Conservation (phyloP, 2,797 vertebrate genomes). For the Myotis daubentonii region DNA sequence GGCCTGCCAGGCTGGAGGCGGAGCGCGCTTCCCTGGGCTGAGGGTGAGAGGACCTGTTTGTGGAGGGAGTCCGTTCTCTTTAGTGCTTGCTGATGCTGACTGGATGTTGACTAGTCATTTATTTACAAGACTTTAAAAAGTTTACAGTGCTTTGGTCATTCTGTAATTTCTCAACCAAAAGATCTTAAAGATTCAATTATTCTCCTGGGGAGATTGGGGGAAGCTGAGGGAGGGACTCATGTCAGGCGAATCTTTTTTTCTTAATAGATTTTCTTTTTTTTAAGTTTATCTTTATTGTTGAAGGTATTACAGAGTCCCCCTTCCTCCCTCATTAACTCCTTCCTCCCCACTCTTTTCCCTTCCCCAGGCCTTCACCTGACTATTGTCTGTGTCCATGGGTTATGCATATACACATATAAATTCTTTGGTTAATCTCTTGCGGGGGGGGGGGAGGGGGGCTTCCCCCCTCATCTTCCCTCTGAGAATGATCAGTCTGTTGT, state of each 20-base stretch:
- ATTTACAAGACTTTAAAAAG: not conserved
- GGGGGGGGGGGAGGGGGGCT: too few relatives aligned
- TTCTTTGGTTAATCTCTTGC: too few relatives aligned
- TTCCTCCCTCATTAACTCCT: too few relatives aligned
- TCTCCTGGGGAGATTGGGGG: not conserved
- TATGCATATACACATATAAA: too few relatives aligned
- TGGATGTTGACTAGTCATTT: not conserved
- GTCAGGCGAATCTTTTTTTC: not conserved
- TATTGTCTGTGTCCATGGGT: too few relatives aligned
- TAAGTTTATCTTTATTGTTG: too few relatives aligned
- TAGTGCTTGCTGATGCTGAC: accelerated
- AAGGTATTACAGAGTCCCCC: too few relatives aligned
- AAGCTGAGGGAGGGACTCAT: not conserved
- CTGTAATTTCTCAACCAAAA: conserved; percentile 5
- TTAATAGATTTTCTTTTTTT: not conserved
- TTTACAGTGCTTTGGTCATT: not conserved
- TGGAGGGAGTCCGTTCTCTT: accelerated
- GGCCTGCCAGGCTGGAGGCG: not conserved
- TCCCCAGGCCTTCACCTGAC: too few relatives aligned
- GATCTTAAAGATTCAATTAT: not conserved
- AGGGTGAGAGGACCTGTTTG: accelerated
- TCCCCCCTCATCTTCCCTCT: too few relatives aligned
- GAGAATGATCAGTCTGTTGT: too few relatives aligned
- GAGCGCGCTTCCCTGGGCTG: accelerated
- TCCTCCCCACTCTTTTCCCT: too few relatives aligned